phyloP scores from a whole-genome alignment of 2,113 vertebrate species.

The Antigone vipio region DNA sequence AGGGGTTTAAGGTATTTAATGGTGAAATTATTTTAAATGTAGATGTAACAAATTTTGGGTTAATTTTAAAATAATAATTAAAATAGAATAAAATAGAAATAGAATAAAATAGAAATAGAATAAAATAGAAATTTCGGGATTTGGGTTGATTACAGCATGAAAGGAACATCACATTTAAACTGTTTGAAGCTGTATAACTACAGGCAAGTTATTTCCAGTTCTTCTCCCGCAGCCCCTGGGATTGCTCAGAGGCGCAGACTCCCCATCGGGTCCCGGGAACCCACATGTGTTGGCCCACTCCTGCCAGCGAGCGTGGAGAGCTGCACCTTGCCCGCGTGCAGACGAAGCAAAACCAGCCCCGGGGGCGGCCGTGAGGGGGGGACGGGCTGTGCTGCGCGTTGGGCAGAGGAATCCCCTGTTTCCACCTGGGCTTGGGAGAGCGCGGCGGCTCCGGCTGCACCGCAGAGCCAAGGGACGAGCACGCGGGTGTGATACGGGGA shows the following conservation, averaged over 20 bases:
- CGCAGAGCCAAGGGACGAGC: background rate
- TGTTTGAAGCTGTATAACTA: background rate
- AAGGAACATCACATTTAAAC: background rate
- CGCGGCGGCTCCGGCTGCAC: background rate
- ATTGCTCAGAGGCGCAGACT: background rate
- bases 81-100: too few relatives aligned
- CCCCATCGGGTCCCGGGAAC: fast-evolving
- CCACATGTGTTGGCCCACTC: fast-evolving
- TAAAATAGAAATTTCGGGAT: too few relatives aligned
- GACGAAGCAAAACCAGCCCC: background rate
- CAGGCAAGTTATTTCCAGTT: background rate
- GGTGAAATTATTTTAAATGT: background rate
- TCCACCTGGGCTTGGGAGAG: background rate
- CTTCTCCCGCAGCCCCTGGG: background rate
- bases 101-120: too few relatives aligned
- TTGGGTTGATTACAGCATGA: background rate
- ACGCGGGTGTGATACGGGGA: too few relatives aligned
- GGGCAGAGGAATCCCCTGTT: too few relatives aligned
- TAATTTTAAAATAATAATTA: background rate
- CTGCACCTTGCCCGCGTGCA: background rate
- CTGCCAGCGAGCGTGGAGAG: background rate
- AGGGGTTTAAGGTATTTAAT: too few relatives aligned
- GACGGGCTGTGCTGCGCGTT: background rate
- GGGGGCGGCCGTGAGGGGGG: background rate
- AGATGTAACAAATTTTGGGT: too few relatives aligned